These are phyloP conservation scores for Otocyon megalotis DNA, from an alignment of 2,113 vertebrate species.

Conservation along the genomic window DNA sequence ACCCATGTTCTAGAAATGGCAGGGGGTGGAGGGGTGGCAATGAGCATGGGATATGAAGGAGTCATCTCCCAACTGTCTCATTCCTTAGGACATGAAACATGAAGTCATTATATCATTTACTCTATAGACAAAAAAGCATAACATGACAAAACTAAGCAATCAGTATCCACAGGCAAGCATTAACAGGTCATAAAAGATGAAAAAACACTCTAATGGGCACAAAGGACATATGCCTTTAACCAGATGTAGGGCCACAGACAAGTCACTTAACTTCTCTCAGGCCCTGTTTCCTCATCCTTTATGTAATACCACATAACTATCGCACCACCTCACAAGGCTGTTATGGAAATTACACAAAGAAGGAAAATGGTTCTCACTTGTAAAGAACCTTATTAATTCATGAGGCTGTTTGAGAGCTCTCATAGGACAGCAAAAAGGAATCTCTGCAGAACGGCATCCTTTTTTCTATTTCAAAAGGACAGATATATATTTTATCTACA, in stretches of 20 bases:
- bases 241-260: constrained; percentile 15
- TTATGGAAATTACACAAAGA: constrained; percentile 24
- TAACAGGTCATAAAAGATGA: not conserved
- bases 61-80: not conserved
- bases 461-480: not conserved
- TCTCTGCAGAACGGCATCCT: not conserved
- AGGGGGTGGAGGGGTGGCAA: not conserved
- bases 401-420: not conserved
- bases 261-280: constrained; percentile 18
- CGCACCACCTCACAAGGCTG: not conserved
- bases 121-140: constrained; percentile 53
- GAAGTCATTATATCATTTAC: not conserved
- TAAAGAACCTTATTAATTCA: not conserved
- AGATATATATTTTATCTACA: not conserved
- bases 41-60: not conserved
- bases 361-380: not conserved
- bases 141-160: constrained; percentile 47
- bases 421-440: not conserved
- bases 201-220: constrained; percentile 23
- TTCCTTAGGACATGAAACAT: constrained; percentile 47
- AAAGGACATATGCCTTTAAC: not conserved
- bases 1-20: constrained; percentile 36
- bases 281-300: constrained; percentile 40
- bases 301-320: constrained; percentile 30
- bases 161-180: not conserved